These are phyloP conservation scores for Mixornis gularis DNA, from an alignment of 2,113 vertebrate genomes.

Conservation along the genomic window DNA sequence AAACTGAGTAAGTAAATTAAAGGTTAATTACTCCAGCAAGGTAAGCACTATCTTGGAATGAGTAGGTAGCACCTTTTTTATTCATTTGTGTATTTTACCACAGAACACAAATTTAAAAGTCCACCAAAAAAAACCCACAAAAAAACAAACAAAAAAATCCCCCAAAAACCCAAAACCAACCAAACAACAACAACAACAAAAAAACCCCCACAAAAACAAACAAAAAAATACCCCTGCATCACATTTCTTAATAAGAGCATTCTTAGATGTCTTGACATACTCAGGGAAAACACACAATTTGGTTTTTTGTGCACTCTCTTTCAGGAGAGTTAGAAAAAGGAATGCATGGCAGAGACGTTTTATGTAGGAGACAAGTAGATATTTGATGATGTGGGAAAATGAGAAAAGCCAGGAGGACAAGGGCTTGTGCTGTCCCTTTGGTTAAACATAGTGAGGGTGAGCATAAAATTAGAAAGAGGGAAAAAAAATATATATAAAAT, in stretches of 20 bases:
- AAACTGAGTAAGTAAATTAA: neutral
- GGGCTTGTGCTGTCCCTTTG: neutral
- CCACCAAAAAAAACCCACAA: no score
- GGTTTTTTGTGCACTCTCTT: neutral
- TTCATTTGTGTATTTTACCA: neutral
- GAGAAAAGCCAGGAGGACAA: neutral
- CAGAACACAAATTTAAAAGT: neutral
- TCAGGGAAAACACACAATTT: neutral
- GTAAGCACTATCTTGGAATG: neutral
- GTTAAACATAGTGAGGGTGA: neutral
- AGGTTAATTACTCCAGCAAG: neutral
- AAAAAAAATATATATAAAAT: neutral
- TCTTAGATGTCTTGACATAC: neutral
- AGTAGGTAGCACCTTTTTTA: neutral
- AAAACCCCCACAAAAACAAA: no score
- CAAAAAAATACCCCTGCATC: no score
- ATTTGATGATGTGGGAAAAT: neutral
- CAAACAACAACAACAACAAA: no score
- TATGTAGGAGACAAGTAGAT: neutral
- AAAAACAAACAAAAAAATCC: no score
- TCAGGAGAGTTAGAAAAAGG: neutral
- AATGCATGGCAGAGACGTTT: accelerated
- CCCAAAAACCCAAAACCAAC: no score
- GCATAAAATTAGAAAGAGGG: neutral
- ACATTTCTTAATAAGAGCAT: neutral